Percentiles rank a stretch among this genome's conserved stretches.
Evolutionary conservation across 2,113 vertebrate species (phyloP).

Genomic region (Neopipo cinnamomea): DNA sequence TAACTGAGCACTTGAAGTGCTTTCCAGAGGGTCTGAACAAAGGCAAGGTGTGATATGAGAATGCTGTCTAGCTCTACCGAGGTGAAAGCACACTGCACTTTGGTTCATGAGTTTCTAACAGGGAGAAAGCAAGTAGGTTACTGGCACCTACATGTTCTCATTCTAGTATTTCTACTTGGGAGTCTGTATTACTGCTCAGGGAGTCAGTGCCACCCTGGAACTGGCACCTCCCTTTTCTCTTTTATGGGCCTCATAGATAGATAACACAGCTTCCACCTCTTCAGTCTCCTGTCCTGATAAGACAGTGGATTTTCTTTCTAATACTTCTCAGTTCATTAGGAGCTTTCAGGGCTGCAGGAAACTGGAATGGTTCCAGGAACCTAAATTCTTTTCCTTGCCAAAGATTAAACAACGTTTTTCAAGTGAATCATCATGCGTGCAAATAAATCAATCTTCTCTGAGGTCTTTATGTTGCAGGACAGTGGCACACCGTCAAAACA

Average conservation of each 20-base stretch:
- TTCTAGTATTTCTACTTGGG: neutral
- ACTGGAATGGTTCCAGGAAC: neutral
- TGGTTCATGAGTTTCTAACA: neutral
- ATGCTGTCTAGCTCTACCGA: fast-evolving
- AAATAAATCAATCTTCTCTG: neutral
- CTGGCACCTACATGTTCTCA: neutral
- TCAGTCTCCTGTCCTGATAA: neutral
- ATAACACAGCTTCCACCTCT: neutral
- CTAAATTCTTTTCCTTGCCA: neutral
- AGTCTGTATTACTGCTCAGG: neutral
- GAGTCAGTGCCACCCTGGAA: neutral
- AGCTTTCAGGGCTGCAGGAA: neutral
- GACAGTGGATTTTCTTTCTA: neutral
- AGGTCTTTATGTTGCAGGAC: neutral
- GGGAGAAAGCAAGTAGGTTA: neutral
- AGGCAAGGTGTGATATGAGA: neutral
- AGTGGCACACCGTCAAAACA: neutral
- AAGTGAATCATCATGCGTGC: neutral
- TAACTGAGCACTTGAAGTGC: neutral
- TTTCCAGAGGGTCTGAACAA: neutral
- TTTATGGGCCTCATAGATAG: neutral
- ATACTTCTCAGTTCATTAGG: neutral
- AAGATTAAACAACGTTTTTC: neutral
- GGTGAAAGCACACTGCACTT: fast-evolving
- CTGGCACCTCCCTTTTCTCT: neutral